Evolutionary conservation across 1,140 invertebrate genomes (phyloP).

Genomic region (Whitmania pigra): DNA sequence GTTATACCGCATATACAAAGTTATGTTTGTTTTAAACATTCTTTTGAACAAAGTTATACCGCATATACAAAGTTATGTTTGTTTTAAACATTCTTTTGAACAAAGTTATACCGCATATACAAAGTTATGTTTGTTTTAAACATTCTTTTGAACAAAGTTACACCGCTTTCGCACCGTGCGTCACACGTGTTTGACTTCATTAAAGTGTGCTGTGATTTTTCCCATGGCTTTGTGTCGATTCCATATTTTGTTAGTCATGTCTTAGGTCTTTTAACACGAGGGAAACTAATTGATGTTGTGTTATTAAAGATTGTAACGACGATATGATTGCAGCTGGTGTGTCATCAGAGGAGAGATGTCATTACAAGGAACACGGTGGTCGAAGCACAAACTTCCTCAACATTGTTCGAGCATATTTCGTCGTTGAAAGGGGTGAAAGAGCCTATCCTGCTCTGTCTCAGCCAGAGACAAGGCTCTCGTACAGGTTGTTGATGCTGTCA

Average conservation of each 20-base stretch:
- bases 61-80: too few relatives aligned
- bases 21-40: not conserved
- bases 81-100: not conserved
- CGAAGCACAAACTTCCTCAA: slow-evolving; percentile 19
- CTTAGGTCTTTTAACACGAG: too few relatives aligned
- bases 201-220: not conserved
- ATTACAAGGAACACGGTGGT: slow-evolving; percentile 19
- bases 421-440: slow-evolving; percentile 2
- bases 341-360: slow-evolving; percentile 21
- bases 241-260: too few relatives aligned
- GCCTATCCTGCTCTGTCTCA: not conserved
- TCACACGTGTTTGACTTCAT: not conserved
- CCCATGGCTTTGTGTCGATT: too few relatives aligned
- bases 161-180: not conserved
- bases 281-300: too few relatives aligned
- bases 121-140: too few relatives aligned
- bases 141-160: not conserved
- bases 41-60: not conserved
- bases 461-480: slow-evolving; percentile 14
- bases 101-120: too few relatives aligned
- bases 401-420: slow-evolving; percentile 22
- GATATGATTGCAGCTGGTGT: slow-evolving; percentile 11
- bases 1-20: too few relatives aligned
- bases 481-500: not conserved
- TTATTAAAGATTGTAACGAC: not conserved